A percentile compares a stretch with the other conserved stretches of the same genome.
phyloP scores from a whole-genome alignment of 2,797 vertebrate species.

The Gephyroberyx darwinii region DNA sequence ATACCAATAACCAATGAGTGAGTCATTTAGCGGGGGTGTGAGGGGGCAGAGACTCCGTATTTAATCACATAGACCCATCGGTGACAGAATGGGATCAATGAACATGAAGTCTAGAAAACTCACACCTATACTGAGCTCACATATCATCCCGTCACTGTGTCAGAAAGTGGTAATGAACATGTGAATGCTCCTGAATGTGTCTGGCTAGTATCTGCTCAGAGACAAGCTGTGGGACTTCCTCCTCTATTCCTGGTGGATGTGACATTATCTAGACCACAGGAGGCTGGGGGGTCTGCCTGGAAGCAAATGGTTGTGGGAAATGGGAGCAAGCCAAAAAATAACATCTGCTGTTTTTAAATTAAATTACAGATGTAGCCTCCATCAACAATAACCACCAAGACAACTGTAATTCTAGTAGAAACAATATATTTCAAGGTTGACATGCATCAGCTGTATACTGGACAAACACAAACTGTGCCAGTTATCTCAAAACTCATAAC shows the following conservation, averaged over 20 bases:
- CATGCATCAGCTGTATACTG: no score
- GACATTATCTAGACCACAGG: conserved; percentile 58
- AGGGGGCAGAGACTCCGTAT: neutral
- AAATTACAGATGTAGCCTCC: neutral
- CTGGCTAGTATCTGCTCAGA: conserved; percentile 38
- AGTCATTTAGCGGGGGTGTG: conserved; percentile 13
- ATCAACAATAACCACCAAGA: neutral
- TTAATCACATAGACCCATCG: conserved; percentile 10
- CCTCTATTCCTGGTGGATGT: conserved; percentile 43
- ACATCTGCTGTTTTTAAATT: no score
- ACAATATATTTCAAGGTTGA: neutral
- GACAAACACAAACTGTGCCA: no score
- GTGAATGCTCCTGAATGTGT: conserved; percentile 16
- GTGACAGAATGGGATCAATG: conserved; percentile 17
- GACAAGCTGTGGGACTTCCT: conserved; percentile 54
- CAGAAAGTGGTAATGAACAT: conserved; percentile 9
- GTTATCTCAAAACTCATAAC: no score
- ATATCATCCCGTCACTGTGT: conserved; percentile 20
- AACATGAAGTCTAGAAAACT: neutral
- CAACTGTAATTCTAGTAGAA: neutral
- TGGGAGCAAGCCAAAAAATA: neutral
- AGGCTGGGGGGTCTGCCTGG: neutral
- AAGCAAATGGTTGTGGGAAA: conserved; percentile 4
- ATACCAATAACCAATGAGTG: conserved; percentile 15
- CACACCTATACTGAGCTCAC: conserved; percentile 1